These are phyloP conservation scores for Typhlomys cinereus DNA, from an alignment of 2,113 vertebrate species.

Conservation along the genomic window DNA sequence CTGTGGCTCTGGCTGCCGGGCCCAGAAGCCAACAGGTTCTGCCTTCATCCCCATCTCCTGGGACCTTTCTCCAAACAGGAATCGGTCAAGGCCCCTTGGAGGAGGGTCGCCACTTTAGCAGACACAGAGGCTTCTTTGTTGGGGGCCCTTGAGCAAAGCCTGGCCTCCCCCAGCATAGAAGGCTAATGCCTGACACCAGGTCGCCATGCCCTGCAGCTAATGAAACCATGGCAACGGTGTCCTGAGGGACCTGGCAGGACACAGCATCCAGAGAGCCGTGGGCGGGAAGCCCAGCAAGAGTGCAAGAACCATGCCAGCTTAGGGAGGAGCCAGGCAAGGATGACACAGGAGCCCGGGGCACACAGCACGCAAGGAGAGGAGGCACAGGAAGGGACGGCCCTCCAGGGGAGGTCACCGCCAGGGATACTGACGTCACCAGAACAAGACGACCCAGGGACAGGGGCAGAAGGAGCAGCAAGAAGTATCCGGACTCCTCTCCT, in stretches of 20 bases:
- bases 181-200: background rate
- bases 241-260: background rate
- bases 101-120: accelerated
- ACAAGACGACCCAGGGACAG: background rate
- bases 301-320: too few species aligned
- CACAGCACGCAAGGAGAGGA: background rate
- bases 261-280: background rate
- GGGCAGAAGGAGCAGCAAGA: too few species aligned
- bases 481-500: background rate
- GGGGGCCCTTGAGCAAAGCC: accelerated
- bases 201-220: background rate
- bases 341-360: too few species aligned
- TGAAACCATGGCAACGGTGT: background rate
- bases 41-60: background rate
- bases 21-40: background rate
- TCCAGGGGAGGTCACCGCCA: accelerated
- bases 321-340: accelerated
- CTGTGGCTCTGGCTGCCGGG: background rate
- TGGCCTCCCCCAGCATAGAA: background rate
- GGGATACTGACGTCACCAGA: background rate
- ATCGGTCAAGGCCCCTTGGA: background rate
- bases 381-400: accelerated
- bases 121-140: background rate
- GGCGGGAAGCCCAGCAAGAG: background rate
- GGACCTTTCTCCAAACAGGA: background rate